Base-by-base conservation (phyloP, 2,888 invertebrate species). In the Subacronicta megacephala region DNA sequence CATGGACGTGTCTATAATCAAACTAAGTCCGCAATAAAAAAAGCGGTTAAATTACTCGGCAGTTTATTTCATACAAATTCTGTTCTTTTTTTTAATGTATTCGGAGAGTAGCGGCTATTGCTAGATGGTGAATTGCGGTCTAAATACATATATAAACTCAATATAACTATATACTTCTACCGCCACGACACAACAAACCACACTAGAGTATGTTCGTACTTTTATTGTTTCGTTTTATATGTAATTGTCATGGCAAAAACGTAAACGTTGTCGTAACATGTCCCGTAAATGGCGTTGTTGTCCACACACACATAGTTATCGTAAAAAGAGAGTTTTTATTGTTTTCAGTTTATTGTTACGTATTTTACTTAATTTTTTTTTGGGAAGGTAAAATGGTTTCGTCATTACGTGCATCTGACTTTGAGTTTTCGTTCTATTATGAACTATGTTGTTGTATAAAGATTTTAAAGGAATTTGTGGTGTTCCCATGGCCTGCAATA, bases 211-310 rank as follows among this genome's bases (percentile, higher is more conserved):
- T 26, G 26, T 26, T 26, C 10, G 1, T 10, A 26, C 26, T 29
- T 29, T 44, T 45, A 49, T 23, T 49, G 41, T 56, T 66, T 56
- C 43, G 13, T 31, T 50, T 54, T 44, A 36, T 26, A 18, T 35
- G 31, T 55, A 56, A 70, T 46, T 54, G 55, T 42, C 38, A 44
- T 41, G 6, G 29, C 52, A 46, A 62, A 49, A 67, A 59, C 38
- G 26, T 26, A 26, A 26, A 10, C 10, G 62, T 46, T 37, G 9
- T 13, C 44, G 29, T 36, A 37, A 52, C 45, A 62, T 43, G 38
- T 65, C 23, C 55, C 49, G 23, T 37, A 37, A 57, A 47, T 38
- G 42, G 26, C 31, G 37, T 26, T 58, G 53, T 44, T n/a, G 31
- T 36, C 10, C 51, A 49, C 37, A 26, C 3, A 26, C 15, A 35